Base-by-base conservation (phyloP, 2,797 vertebrate genomes). In the Chelon labrosus region DNA sequence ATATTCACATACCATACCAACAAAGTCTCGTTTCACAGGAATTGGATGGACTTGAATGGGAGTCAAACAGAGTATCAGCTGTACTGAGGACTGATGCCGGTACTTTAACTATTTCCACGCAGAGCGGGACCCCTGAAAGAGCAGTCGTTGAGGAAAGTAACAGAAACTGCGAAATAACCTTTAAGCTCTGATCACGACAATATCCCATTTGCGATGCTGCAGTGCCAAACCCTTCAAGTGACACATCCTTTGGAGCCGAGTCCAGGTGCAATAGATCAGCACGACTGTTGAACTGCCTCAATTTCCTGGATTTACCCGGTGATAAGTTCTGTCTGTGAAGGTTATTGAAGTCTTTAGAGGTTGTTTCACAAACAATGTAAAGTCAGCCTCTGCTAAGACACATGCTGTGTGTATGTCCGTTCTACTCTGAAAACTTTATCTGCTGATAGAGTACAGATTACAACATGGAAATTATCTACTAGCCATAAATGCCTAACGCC, bases 251-350 rank as follows among this genome's bases (percentile, higher is more conserved):
- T 38, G 31, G 13, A 66, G 72, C 60, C 3, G 11, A 55, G 53
- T 8, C 22, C 19, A 3, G 46, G 51, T 42, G n/a, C 57, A 38
- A 70, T 41, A 80, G 22, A 19, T 41, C 73, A 7, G 61, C 35
- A 25, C 70, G 66, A 46, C 58, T 4, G 46, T 27, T 46, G 47
- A 9, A 22, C 42, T n/a, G 5, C 19, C 73, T 78, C 76, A 10
- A 83, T 84, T 86, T 87, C 78, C 85, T 85, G 67, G 75, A 65
- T 73, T 84, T 47, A 69, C 12, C n/a, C 37, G 1, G 51, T 3
- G 17, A 57, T 42, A 41, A 25, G 14, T 59, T 68, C 22, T 51
- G 31, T 61, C 68, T 20, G 56, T 53, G 20, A 60, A 75, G 67
- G 77, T 73, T 71, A 83, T 76, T 11, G 25, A 57, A 17, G 12